These are phyloP conservation scores for Microctenopoma steveboyesi DNA, from an alignment of 2,797 vertebrate species.

Conservation along the genomic window DNA sequence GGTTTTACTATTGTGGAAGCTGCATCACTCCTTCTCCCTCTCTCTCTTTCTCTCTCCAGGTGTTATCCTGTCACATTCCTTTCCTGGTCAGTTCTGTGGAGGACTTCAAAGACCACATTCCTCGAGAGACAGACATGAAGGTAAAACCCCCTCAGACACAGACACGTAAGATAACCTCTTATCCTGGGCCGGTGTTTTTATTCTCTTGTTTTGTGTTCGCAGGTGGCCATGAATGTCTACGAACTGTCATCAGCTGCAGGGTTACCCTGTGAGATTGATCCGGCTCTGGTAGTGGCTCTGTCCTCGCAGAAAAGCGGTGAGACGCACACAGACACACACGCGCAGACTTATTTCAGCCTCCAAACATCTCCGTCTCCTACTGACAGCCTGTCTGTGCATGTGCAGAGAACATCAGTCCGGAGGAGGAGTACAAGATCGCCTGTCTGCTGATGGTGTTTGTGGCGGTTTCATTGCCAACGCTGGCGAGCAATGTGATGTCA, in stretches of 20 bases:
- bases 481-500: slow-evolving; percentile 98
- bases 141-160: slow-evolving; percentile 67
- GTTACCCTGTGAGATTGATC: slow-evolving; percentile 97
- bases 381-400: slow-evolving; percentile 21
- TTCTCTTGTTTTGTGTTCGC: neutral
- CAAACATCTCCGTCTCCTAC: neutral
- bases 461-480: slow-evolving; percentile 94
- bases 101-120: slow-evolving; percentile 99
- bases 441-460: slow-evolving; percentile 99
- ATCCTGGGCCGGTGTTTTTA: too few species aligned
- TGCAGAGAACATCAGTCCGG: slow-evolving; percentile 97
- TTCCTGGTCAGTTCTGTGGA: slow-evolving; percentile 99
- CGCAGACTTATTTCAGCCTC: neutral
- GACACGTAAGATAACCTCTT: neutral
- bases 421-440: slow-evolving; percentile 99
- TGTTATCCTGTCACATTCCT: slow-evolving; percentile 98
- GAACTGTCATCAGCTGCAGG: slow-evolving; percentile 97
- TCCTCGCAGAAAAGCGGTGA: slow-evolving; percentile 98
- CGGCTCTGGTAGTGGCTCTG: slow-evolving; percentile 94
- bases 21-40: neutral
- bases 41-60: slow-evolving; percentile 74
- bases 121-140: slow-evolving; percentile 99
- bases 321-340: neutral
- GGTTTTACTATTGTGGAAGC: neutral
- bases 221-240: slow-evolving; percentile 99